Conservation (phyloP, 2,797 vertebrate genomes). For the Enteromius paludinosus region DNA sequence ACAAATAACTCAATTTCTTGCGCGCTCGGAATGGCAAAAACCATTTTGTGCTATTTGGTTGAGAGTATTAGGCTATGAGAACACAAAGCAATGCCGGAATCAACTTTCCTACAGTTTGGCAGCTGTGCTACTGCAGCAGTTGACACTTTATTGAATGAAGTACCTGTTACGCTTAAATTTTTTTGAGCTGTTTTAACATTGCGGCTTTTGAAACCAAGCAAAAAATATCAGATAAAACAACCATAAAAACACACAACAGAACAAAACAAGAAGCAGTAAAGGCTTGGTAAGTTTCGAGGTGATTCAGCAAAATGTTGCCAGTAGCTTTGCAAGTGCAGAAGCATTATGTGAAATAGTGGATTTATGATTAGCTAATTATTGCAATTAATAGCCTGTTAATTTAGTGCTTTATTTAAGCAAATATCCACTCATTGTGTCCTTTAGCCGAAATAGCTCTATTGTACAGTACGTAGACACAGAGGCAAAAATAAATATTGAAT, state of each 20-base stretch:
- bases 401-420: constrained; percentile 54
- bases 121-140: constrained; percentile 15
- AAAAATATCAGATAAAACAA: neutral
- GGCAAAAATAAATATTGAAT: neutral
- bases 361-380: constrained; percentile 57
- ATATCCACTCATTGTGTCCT: constrained; percentile 53
- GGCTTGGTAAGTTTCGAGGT: constrained; percentile 37
- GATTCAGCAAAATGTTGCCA: constrained; percentile 51
- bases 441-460: constrained; percentile 53
- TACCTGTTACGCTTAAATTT: neutral
- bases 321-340: constrained; percentile 49
- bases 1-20: constrained; percentile 51
- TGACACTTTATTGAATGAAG: constrained; percentile 27
- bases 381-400: constrained; percentile 65
- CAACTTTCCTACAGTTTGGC: constrained; percentile 10
- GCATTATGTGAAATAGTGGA: constrained; percentile 54
- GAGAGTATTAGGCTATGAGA: constrained; percentile 26
- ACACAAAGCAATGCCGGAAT: constrained; percentile 34
- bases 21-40: constrained; percentile 32
- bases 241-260: neutral
- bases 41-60: constrained; percentile 36
- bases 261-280: neutral
- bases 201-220: neutral
- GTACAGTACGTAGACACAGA: neutral
- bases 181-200: neutral